Conservation (phyloP, 2,888 invertebrate species). For the Plagodis pulveraria region DNA sequence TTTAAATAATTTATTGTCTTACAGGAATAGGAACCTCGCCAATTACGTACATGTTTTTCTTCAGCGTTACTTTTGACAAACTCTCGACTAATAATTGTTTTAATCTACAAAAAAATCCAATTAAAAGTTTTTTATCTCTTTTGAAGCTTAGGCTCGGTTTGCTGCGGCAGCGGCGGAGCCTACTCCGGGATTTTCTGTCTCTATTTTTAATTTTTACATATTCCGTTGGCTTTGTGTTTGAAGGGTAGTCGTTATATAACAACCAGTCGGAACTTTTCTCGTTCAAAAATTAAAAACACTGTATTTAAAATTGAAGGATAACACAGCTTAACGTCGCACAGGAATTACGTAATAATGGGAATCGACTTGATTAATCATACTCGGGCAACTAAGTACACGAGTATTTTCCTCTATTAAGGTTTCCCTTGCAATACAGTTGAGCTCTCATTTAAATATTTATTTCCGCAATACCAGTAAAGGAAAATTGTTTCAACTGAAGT, state of each 20-base stretch:
- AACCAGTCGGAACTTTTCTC: slow-evolving; percentile 10
- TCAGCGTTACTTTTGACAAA: slow-evolving; percentile 56
- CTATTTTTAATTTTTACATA: slow-evolving; percentile 47
- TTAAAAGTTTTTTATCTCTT: slow-evolving; percentile 75
- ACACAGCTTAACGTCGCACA: slow-evolving; percentile 12
- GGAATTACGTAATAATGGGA: slow-evolving; percentile 25
- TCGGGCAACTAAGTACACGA: slow-evolving; percentile 18
- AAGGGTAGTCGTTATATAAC: slow-evolving; percentile 31
- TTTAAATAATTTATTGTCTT: slow-evolving; percentile 2
- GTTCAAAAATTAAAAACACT: slow-evolving; percentile 13
- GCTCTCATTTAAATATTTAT: slow-evolving; percentile 34
- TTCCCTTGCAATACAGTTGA: slow-evolving; percentile 27
- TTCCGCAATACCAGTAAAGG: slow-evolving; percentile 34
- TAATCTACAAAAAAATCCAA: slow-evolving; percentile 75
- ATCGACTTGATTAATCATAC: slow-evolving; percentile 25
- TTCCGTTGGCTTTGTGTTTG: slow-evolving; percentile 29
- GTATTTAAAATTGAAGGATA: slow-evolving; percentile 16
- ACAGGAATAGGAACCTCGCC: slow-evolving; percentile 13
- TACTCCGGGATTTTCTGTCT: slow-evolving; percentile 48
- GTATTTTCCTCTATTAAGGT: slow-evolving; percentile 25
- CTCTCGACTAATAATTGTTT: slow-evolving; percentile 69
- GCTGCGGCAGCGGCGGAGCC: slow-evolving; percentile 45
- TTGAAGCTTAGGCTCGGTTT: slow-evolving; percentile 63
- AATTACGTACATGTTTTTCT: slow-evolving; percentile 51
- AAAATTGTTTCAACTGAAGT: slow-evolving; percentile 30